Conservation (phyloP, 2,888 invertebrate species). For the Tiliacea citrago region DNA sequence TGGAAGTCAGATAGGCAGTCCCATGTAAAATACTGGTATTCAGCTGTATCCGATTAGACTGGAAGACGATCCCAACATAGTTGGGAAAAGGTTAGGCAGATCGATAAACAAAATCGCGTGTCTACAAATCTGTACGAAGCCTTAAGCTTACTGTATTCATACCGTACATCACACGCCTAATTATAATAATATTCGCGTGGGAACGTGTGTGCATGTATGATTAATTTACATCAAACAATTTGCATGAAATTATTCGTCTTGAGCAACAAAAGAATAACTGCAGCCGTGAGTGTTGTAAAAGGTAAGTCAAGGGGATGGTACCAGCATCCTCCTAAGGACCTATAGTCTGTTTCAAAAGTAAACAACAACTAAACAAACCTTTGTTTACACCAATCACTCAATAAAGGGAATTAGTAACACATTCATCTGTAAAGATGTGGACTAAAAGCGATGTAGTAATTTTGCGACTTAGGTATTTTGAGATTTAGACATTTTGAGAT, state of each 20-base stretch:
- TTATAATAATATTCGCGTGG: slow-evolving; percentile 54
- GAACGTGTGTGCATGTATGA: slow-evolving; percentile 40
- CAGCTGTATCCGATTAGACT: neutral
- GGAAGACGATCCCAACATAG: neutral
- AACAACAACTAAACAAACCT: no score
- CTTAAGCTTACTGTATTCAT: slow-evolving; percentile 27
- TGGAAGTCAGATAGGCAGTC: neutral
- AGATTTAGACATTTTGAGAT: no score
- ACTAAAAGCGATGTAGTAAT: no score
- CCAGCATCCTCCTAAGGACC: neutral
- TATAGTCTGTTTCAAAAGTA: no score
- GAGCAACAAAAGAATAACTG: slow-evolving; percentile 28
- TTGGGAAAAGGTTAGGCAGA: neutral
- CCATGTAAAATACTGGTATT: neutral
- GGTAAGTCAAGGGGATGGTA: neutral
- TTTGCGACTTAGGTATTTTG: no score
- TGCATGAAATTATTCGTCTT: slow-evolving; percentile 46
- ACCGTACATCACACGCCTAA: slow-evolving; percentile 25
- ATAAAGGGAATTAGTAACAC: no score
- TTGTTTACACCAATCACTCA: no score
- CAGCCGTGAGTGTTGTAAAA: neutral
- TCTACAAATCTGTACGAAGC: neutral
- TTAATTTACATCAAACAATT: slow-evolving; percentile 42
- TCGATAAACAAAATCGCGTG: slow-evolving; percentile 26
- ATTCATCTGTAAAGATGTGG: no score